Evolutionary conservation across 2,888 invertebrate genomes (phyloP), one percentile per base, ranked within the genome.

Genomic region (Keiferia lycopersicella): DNA sequence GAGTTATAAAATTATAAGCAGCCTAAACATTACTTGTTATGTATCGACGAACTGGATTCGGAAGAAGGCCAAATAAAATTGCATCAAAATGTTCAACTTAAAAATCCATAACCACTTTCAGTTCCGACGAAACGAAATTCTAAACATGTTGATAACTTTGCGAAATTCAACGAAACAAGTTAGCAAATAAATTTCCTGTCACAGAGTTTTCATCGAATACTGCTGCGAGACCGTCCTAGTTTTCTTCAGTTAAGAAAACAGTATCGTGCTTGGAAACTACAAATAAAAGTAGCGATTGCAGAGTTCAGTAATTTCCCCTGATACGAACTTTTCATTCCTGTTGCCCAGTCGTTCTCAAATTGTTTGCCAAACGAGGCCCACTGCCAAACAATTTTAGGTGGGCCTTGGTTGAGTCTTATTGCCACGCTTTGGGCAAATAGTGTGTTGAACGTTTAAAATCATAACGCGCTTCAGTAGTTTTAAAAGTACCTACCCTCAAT

Each of bases 231-330:
- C 56, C 16, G 56, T 10, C 30, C 34, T 18, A 39, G 39, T 39
- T 58, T 39, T 39, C 38, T 58, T 39, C 39, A 39, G 58, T 58
- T 39, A 58, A 38, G 58, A 39, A 58, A 58, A 58, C 58, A 20
- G 58, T 20, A 58, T 58, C 58, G 39, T 39, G 58, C 58, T 39
- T 58, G 58, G 58, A 58, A 56, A 58, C 38, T 58, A 66, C 70
- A 71, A 72, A 71, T 71, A 70, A 72, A 79, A 80, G 74, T 78
- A 73, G 76, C 73, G 75, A 78, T 79, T 79, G 79, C 26, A 74
- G 79, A 75, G 75, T 78, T 76, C 65, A 67, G 77, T 82, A 79
- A 83, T 84, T 83, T 84, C 84, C 84, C 83, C 69, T 65, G 83
- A 71, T 81, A 81, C 73, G 75, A 80, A 82, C 73, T 83, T 80